A percentile compares a stretch with the other conserved stretches of the same genome.
These are phyloP conservation scores for Nerophis lumbriciformis DNA, from an alignment of 2,113 vertebrate genomes.

Conservation along the genomic window DNA sequence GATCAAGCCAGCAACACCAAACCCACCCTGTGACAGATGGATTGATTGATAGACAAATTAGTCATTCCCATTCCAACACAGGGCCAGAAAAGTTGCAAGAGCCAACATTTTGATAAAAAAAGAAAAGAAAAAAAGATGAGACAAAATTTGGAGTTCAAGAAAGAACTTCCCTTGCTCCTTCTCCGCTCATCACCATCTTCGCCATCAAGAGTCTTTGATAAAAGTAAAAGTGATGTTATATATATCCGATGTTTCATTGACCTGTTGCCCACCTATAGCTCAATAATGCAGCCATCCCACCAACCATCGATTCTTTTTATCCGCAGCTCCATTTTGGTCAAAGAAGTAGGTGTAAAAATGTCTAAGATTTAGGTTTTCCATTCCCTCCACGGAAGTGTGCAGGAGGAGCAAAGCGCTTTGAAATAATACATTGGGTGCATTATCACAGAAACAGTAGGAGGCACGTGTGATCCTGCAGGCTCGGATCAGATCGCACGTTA, in stretches of 20 bases:
- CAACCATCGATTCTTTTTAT: conserved; percentile 15
- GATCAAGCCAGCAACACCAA: too few relatives aligned
- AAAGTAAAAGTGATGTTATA: conserved; percentile 14
- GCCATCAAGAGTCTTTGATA: too few relatives aligned
- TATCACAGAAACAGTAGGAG: conserved; percentile 33
- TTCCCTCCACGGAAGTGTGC: conserved; percentile 16
- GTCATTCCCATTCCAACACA: too few relatives aligned
- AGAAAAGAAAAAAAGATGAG: too few relatives aligned
- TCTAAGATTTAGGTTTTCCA: conserved; percentile 25
- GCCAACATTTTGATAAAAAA: too few relatives aligned
- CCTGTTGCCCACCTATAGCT: conserved; percentile 5
- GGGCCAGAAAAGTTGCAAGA: too few relatives aligned
- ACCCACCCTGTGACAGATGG: too few relatives aligned
- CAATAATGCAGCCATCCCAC: not conserved
- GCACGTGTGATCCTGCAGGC: conserved; percentile 43
- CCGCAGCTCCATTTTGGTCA: conserved; percentile 32
- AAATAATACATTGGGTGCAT: conserved; percentile 32
- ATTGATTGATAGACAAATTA: too few relatives aligned
- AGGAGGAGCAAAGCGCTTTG: conserved; percentile 14
- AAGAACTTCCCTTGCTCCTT: too few relatives aligned
- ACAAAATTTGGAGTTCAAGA: too few relatives aligned
- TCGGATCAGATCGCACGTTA: conserved; percentile 29
- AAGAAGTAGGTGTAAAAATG: conserved; percentile 39
- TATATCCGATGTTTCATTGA: conserved; percentile 8
- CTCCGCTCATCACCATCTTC: too few relatives aligned